Evolutionary conservation across 2,113 vertebrate species (phyloP), one percentile per base, ranked within the genome.

Genomic region (Syrmaticus mikado): DNA sequence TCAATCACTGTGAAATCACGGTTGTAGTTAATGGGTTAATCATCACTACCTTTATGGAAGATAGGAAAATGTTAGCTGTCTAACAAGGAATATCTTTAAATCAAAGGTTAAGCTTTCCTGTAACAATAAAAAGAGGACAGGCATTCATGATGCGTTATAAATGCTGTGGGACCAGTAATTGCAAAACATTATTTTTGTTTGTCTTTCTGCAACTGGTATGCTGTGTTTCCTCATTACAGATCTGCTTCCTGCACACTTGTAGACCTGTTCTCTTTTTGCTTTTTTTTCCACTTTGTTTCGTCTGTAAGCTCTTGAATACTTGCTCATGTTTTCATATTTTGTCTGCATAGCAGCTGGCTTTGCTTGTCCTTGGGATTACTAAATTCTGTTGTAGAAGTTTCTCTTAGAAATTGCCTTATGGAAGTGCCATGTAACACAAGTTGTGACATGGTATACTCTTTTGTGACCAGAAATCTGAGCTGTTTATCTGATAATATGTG

Each of bases 361-460:
- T 20, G 32, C 0, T 81, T 78, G 82, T 41, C 6, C 12, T 61
- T 61, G 34, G 8, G n/a, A 55, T 25, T 82, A 13, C 43, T 72
- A 38, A 75, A 36, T 76, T 48, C n/a, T 81, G 22, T 34, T 64
- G 12, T 2, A 68, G 11, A 60, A 12, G 28, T 75, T 87, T 74
- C 24, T 60, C 25, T 82, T 13, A 2, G 28, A 2, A 55, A 14
- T 55, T 92, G 41, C 19, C 7, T 62, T n/a, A 50, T 28, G 11
- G 40, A 83, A 43, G 21, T 45, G 38, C 16, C 34, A 24, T 41
- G 15, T 53, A 38, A 57, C 1, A 2, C 27, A 68, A 66, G 17
- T 10, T 8, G 21, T 76, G 55, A 32, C 2, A 1, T 55, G 58
- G 10, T 0, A 0, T 67, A 21, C 13, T 27, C 18, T 19, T 5